Percentiles rank a stretch among this genome's conserved stretches.
Conservation (phyloP, 2,797 vertebrate genomes). For the Choloepus didactylus region DNA sequence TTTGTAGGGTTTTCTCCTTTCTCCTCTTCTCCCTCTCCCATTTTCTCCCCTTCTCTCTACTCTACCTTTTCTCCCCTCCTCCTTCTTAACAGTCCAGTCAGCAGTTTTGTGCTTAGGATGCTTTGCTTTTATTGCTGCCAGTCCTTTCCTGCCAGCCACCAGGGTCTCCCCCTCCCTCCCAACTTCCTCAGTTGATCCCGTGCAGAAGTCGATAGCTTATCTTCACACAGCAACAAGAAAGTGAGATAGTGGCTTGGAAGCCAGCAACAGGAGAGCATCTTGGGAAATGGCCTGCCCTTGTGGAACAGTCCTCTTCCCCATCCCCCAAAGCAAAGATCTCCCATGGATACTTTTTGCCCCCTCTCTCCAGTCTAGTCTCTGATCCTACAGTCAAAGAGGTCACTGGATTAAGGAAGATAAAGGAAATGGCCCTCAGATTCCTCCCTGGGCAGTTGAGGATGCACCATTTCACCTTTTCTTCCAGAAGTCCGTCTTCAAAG, state of each 20-base stretch:
- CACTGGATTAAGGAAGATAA: background rate
- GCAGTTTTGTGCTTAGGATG: slow-evolving; percentile 67
- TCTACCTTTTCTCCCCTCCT: background rate
- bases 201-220: slow-evolving; percentile 76
- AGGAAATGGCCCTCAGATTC: background rate
- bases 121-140: slow-evolving; percentile 28
- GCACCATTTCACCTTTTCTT: background rate
- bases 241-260: slow-evolving; percentile 65
- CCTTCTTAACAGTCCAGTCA: slow-evolving; percentile 37
- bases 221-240: slow-evolving; percentile 53
- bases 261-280: slow-evolving; percentile 57
- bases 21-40: background rate
- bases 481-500: background rate
- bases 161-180: background rate
- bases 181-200: slow-evolving; percentile 74
- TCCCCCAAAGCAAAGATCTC: background rate
- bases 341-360: background rate
- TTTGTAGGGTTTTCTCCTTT: background rate
- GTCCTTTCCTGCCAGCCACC: slow-evolving; percentile 60
- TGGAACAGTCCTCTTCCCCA: background rate
- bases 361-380: background rate
- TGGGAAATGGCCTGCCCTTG: slow-evolving; percentile 58
- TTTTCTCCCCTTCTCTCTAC: background rate
- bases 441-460: background rate
- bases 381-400: background rate